phyloP scores from a whole-genome alignment of 2,888 invertebrate species.

The Caenorhabditis sp. region DNA sequence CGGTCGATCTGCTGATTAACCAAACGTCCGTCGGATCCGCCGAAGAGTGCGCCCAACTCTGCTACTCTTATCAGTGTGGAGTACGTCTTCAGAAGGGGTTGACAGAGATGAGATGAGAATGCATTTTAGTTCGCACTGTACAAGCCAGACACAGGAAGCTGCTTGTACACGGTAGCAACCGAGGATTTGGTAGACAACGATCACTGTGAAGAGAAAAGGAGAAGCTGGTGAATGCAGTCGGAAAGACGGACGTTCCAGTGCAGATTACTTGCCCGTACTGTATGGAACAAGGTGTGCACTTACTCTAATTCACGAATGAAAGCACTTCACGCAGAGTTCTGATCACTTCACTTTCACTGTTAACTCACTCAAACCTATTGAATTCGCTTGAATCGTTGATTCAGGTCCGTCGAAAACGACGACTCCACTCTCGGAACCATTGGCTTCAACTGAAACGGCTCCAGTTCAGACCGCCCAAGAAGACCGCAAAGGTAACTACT shows the following conservation, averaged over 20 bases:
- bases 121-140: slow-evolving; percentile 68
- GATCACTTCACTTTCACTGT: slow-evolving; percentile 7
- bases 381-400: neutral
- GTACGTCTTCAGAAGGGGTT: slow-evolving; percentile 62
- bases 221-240: slow-evolving; percentile 52
- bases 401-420: slow-evolving; percentile 23
- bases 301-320: slow-evolving; percentile 11
- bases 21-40: slow-evolving; percentile 56
- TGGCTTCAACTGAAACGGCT: slow-evolving; percentile 29
- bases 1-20: slow-evolving; percentile 69
- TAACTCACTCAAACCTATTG: neutral
- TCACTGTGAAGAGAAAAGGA: slow-evolving; percentile 49
- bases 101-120: neutral
- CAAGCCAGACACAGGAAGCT: slow-evolving; percentile 55
- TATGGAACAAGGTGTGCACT: slow-evolving; percentile 38
- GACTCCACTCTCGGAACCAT: slow-evolving; percentile 21
- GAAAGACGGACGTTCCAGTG: slow-evolving; percentile 21
- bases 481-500: slow-evolving; percentile 55
- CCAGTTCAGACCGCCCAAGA: slow-evolving; percentile 37
- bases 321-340: slow-evolving; percentile 9
- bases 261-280: slow-evolving; percentile 42
- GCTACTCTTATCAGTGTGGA: slow-evolving; percentile 66
- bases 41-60: slow-evolving; percentile 66
- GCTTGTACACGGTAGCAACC: slow-evolving; percentile 69
- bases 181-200: slow-evolving; percentile 63